Base-by-base conservation (phyloP, 1,140 invertebrate species). In the Drosophila kanapiae region DNA sequence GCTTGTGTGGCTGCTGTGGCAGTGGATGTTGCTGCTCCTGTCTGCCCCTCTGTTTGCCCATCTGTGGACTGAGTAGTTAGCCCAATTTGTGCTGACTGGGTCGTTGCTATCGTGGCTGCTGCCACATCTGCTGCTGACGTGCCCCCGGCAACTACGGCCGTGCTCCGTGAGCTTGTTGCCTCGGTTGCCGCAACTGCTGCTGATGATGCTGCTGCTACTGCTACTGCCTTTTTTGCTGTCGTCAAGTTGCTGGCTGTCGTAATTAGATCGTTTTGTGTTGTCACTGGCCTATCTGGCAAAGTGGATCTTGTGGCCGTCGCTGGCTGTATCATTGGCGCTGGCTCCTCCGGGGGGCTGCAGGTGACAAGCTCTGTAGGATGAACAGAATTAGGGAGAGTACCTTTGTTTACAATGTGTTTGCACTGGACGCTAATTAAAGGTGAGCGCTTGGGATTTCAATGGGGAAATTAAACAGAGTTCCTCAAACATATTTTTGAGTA, bases 221-320 rank as follows among this genome's bases (percentile, higher is more conserved):
- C 33, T 61, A 65, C 62, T 81, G 81, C 57, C 63, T 65, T 74
- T 76, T 82, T 81, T 63, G 81, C 68, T 71, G 78, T 75, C 75
- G 81, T 75, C 80, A 88, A 78, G 85, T 90, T 91, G 80, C 57
- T 67, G 71, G 71, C 86, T 82, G 85, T 82, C 78, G 81, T 90
- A 90, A 90, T 90, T 90, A 90, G 85, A 90, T 90, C 85, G 81
- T 90, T 90, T 85, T 90, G 75, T 90, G 85, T 90, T 90, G 85
- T 90, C 85, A 90, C 81, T 88, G 80, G 77, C 61, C 80, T 87
- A 87, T 87, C 84, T 84, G 77, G 69, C 65, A 78, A 75, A 88
- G 84, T 87, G 84, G 84, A 87, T 87, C 85, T 88, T 60, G 77
- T 79, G 77, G 61, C 53, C 49, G 77, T 69, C 65, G 74, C 78